A percentile compares a stretch with the other conserved stretches of the same genome.
Conservation (phyloP, 92 coral and sea anemone genomes). For the Epizoanthus stellaris region DNA sequence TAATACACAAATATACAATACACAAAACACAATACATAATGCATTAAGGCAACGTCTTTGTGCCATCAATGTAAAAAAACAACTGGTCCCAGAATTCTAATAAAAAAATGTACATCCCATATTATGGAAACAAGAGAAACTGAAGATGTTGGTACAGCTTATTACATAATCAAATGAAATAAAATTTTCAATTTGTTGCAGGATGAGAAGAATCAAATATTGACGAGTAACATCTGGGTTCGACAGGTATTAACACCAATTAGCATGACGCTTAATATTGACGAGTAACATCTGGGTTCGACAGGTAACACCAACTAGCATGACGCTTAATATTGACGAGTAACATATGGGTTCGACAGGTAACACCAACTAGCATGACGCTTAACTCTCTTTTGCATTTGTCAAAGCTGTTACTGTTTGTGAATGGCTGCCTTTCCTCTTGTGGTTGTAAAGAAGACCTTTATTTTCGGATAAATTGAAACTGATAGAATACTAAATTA, state of each 20-base stretch:
- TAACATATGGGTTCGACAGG: conserved; percentile 34
- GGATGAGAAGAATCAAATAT: conserved; percentile 40
- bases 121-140: no score
- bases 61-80: no score
- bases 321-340: conserved; percentile 10
- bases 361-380: not conserved
- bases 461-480: no score
- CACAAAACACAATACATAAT: no score
- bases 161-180: not conserved
- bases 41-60: no score
- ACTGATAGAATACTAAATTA: no score
- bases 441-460: no score
- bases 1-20: no score
- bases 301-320: conserved; percentile 14
- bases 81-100: no score
- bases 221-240: conserved; percentile 36
- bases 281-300: conserved; percentile 31
- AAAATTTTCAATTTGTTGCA: not conserved
- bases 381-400: not conserved
- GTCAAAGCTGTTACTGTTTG: not conserved
- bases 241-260: conserved; percentile 24
- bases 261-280: not conserved
- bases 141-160: no score
- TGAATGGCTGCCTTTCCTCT: no score
- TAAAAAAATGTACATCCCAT: no score